Evolutionary conservation across 2,113 vertebrate species (phyloP).

Genomic region (Hippolais icterina): DNA sequence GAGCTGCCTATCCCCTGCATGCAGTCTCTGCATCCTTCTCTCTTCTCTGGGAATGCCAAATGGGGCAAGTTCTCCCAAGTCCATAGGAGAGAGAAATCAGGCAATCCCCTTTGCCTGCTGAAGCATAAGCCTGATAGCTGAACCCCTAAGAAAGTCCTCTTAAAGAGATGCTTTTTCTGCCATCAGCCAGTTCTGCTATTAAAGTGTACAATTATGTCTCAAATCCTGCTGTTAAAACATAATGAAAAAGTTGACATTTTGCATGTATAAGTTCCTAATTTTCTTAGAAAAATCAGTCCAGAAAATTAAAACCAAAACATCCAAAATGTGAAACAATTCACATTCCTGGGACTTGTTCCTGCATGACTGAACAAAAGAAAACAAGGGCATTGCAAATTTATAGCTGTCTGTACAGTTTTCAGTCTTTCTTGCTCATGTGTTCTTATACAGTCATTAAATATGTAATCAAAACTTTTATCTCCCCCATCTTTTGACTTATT

Average conservation of each 20-base stretch:
- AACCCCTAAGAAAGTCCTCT: neutral
- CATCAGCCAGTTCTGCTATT: neutral
- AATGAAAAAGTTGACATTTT: neutral
- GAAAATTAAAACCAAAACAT: neutral
- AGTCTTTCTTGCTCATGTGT: neutral
- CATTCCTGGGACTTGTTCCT: neutral
- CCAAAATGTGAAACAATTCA: neutral
- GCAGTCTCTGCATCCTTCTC: neutral
- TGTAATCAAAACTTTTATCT: neutral
- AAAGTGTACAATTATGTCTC: neutral
- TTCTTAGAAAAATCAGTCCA: neutral
- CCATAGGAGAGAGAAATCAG: neutral
- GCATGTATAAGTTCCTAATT: fast-evolving
- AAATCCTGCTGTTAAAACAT: neutral
- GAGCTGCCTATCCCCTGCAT: neutral
- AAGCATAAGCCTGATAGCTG: neutral
- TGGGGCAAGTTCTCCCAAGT: neutral
- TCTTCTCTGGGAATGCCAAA: neutral
- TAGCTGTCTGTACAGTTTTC: neutral
- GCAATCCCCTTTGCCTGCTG: neutral
- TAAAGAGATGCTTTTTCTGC: neutral
- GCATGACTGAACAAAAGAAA: neutral
- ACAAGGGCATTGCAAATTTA: neutral
- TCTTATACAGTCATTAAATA: conserved; percentile 3
- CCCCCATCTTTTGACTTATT: neutral